Evolutionary conservation across 2,113 vertebrate genomes (phyloP).

Genomic region (Mesembrinibis cayennensis): DNA sequence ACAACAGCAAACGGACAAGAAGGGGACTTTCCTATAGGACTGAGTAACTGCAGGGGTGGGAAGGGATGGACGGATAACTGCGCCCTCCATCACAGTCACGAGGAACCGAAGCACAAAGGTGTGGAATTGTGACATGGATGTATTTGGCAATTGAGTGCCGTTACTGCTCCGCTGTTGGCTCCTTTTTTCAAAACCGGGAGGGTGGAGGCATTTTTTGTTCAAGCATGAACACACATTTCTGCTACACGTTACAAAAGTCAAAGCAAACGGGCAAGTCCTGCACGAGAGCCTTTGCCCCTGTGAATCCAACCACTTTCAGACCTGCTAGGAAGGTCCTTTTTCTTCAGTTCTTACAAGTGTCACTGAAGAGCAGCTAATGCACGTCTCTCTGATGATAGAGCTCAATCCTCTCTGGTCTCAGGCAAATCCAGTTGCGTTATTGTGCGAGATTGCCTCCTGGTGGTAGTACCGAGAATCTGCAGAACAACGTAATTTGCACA

Average conservation of each 20-base stretch:
- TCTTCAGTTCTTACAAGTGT: no score
- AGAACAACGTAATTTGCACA: background rate
- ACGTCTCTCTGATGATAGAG: fast-evolving
- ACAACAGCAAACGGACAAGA: background rate
- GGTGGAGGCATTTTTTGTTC: background rate
- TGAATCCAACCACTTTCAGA: background rate
- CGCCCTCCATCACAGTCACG: background rate
- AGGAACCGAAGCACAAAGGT: background rate
- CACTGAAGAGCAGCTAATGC: background rate
- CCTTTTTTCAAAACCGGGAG: background rate
- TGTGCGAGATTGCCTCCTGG: slow-evolving; percentile 19
- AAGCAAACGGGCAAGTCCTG: background rate
- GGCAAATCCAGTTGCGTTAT: background rate
- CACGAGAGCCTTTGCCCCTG: background rate
- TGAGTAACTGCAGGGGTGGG: background rate
- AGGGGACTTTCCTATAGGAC: background rate
- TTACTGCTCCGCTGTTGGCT: background rate
- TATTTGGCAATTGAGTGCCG: background rate
- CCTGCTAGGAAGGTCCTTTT: background rate
- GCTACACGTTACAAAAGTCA: background rate
- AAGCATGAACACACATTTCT: background rate
- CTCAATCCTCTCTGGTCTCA: no score
- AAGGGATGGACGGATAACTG: background rate
- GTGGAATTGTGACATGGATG: background rate
- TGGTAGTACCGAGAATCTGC: background rate